phyloP scores from a whole-genome alignment of 2,888 invertebrate species.

The Perdita meconis region DNA sequence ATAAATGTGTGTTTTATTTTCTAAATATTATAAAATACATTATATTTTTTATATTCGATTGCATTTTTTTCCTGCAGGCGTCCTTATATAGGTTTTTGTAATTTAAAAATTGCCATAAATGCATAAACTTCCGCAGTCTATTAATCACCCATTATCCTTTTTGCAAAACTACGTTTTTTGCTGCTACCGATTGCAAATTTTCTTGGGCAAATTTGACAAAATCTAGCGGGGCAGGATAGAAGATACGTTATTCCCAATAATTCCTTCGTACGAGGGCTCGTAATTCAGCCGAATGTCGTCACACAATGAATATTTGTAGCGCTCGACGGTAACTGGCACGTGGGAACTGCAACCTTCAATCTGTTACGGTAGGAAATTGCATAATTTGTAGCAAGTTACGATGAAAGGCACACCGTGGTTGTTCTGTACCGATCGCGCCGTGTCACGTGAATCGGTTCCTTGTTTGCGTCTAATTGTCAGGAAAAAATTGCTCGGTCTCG shows the following conservation, averaged over 20 bases:
- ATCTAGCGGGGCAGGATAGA: constrained; percentile 32
- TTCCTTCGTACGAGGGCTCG: constrained; percentile 51
- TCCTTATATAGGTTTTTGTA: too few species aligned
- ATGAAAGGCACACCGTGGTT: constrained; percentile 54
- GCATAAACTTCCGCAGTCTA: constrained; percentile 14
- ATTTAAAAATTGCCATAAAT: too few species aligned
- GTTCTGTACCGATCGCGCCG: constrained; percentile 22
- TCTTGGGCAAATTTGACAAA: constrained; percentile 51
- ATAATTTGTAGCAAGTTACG: constrained; percentile 72
- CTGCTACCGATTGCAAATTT: constrained; percentile 36
- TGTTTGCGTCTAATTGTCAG: constrained; percentile 35
- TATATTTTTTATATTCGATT: too few species aligned
- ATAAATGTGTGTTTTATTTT: too few species aligned
- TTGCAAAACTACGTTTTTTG: not conserved
- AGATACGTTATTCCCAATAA: constrained; percentile 56
- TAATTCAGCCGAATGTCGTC: constrained; percentile 70
- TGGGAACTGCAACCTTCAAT: constrained; percentile 75
- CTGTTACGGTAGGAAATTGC: constrained; percentile 75
- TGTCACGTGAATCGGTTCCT: constrained; percentile 58
- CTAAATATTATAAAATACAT: too few species aligned
- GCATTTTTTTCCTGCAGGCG: too few species aligned
- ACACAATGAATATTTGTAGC: constrained; percentile 70
- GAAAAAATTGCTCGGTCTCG: not conserved
- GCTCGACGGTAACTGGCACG: constrained; percentile 67
- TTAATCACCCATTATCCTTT: constrained; percentile 7